Percentiles rank a stretch among this genome's conserved stretches.
Conservation (phyloP, 2,888 invertebrate species). For the Netelia inedita region DNA sequence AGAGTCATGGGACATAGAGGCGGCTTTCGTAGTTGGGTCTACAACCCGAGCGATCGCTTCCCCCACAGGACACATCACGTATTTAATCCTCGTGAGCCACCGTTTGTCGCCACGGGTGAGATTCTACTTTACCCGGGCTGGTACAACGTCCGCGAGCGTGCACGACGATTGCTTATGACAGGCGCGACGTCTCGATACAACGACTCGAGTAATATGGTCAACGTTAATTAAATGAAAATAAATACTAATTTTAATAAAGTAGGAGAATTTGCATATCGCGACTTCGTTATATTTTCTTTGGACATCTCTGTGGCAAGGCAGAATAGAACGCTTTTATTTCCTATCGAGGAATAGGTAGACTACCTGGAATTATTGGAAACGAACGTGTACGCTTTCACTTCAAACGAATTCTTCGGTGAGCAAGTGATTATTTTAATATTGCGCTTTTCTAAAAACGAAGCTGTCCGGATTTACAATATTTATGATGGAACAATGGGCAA, state of each 20-base stretch:
- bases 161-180: conserved; percentile 40
- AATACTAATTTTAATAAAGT: conserved; percentile 2
- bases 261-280: conserved; percentile 20
- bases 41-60: conserved; percentile 53
- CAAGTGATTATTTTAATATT: neutral
- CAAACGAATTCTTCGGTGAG: neutral
- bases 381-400: neutral
- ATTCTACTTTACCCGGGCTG: conserved; percentile 45
- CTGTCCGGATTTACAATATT: too few relatives aligned
- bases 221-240: conserved; percentile 42
- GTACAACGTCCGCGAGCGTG: neutral
- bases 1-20: conserved; percentile 66
- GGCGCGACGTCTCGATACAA: conserved; percentile 55
- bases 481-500: too few relatives aligned
- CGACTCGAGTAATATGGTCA: conserved; percentile 42
- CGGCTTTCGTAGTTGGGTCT: conserved; percentile 46
- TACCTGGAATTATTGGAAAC: neutral
- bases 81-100: conserved; percentile 60
- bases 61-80: conserved; percentile 46
- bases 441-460: neutral
- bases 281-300: neutral
- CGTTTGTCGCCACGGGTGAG: conserved; percentile 67
- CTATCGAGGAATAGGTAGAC: too few relatives aligned
- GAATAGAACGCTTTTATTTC: neutral
- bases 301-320: neutral